Evolutionary conservation across 2,888 invertebrate genomes (phyloP).

Genomic region (Andricus quercusramuli): DNA sequence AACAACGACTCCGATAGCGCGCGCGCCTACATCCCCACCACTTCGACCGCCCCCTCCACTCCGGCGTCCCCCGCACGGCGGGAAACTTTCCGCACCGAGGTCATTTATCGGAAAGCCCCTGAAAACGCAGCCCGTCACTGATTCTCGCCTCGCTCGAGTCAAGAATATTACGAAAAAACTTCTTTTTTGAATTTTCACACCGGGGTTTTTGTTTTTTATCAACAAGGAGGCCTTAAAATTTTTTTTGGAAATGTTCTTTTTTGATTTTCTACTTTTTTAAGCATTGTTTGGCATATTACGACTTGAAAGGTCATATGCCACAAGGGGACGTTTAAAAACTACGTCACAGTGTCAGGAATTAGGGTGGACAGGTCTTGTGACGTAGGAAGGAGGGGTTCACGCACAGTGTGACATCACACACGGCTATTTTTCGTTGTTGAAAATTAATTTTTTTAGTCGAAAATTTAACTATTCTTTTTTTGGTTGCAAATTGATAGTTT

Average conservation of each 20-base stretch:
- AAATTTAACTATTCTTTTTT: too few species aligned
- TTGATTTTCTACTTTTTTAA: background rate
- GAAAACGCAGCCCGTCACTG: constrained; percentile 39
- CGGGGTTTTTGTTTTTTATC: background rate
- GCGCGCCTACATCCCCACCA: constrained; percentile 15
- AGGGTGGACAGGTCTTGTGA: too few species aligned
- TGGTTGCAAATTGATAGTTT: too few species aligned
- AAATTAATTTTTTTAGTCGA: too few species aligned
- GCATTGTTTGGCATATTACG: background rate
- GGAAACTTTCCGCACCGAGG: constrained; percentile 39
- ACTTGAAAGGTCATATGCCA: too few species aligned
- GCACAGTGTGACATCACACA: too few species aligned
- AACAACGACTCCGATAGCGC: background rate
- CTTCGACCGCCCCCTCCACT: background rate
- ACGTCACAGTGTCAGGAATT: too few species aligned
- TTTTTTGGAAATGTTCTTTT: background rate
- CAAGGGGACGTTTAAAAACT: too few species aligned
- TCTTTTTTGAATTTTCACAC: background rate
- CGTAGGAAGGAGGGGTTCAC: too few species aligned
- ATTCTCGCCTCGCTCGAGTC: constrained; percentile 15
- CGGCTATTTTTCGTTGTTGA: too few species aligned
- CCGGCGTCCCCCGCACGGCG: background rate
- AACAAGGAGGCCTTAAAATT: background rate
- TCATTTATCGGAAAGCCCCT: constrained; percentile 41
- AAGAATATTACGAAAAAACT: constrained; percentile 27